A percentile compares a stretch with the other conserved stretches of the same genome.
These are phyloP conservation scores for Ecliptopera silaceata DNA, from an alignment of 2,888 invertebrate genomes.

Conservation along the genomic window DNA sequence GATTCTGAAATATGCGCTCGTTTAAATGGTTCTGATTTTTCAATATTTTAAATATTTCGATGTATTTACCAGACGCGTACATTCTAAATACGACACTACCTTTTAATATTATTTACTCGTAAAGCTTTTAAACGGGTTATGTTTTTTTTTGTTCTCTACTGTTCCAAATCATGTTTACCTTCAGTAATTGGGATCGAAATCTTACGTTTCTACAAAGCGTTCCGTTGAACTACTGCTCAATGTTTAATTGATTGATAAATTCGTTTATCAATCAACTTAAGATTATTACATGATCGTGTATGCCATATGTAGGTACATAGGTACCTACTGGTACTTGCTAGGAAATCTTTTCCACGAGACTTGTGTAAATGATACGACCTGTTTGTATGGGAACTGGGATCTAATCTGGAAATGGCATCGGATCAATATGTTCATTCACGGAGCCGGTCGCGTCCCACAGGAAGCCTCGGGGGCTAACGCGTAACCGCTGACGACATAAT, in stretches of 20 bases:
- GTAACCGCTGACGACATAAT: constrained; percentile 36
- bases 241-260: too few species aligned
- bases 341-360: constrained; percentile 25
- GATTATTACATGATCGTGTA: too few species aligned
- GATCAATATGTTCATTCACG: constrained; percentile 32
- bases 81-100: too few species aligned
- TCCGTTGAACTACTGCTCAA: background rate
- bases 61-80: background rate
- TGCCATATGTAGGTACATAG: background rate
- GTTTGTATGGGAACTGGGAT: constrained; percentile 28
- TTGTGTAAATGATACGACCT: constrained; percentile 26
- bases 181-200: background rate
- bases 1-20: constrained; percentile 1
- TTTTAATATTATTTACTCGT: background rate
- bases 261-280: too few species aligned
- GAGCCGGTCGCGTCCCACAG: constrained; percentile 25
- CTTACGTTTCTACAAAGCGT: too few species aligned
- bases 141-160: too few species aligned
- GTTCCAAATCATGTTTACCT: too few species aligned
- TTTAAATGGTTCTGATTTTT: constrained; percentile 1
- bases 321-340: background rate
- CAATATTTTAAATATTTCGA: background rate
- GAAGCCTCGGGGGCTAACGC: constrained; percentile 28
- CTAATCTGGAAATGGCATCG: constrained; percentile 36
- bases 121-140: too few species aligned